Percentiles rank a stretch among this genome's conserved stretches.
phyloP scores from a whole-genome alignment of 2,113 vertebrate genomes.

The Athene noctua region DNA sequence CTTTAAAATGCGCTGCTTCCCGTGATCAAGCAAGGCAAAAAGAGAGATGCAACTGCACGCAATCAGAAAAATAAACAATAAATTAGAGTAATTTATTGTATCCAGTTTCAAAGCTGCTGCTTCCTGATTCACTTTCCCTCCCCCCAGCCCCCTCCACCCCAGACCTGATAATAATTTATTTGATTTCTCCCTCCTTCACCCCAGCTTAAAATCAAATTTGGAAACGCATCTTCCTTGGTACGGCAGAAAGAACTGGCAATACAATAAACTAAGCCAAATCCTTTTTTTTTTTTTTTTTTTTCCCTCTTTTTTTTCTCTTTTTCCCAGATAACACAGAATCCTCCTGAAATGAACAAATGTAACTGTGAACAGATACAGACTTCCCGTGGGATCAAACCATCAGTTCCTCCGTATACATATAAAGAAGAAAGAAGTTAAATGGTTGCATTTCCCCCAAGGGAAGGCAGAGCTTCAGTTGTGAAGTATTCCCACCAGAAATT shows the following conservation, averaged over 20 bases:
- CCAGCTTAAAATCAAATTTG: not conserved
- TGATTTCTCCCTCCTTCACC: not conserved
- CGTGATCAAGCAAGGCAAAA: not conserved
- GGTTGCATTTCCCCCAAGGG: not conserved
- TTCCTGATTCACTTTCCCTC: not conserved
- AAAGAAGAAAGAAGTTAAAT: slow-evolving; percentile 33
- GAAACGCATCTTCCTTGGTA: not conserved
- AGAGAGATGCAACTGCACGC: not conserved
- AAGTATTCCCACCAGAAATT: slow-evolving; percentile 36
- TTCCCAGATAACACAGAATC: not conserved
- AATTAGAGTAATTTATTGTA: not conserved
- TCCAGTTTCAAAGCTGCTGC: not conserved
- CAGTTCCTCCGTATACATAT: not conserved
- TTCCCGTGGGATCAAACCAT: slow-evolving; percentile 22
- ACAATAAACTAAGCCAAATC: not conserved
- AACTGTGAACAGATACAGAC: not conserved
- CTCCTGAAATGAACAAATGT: not conserved
- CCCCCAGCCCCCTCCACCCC: not conserved
- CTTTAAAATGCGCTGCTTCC: not conserved
- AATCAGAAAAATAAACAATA: not conserved
- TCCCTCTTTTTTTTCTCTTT: not conserved
- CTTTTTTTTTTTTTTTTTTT: not conserved
- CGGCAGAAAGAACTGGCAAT: not conserved
- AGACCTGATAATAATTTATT: not conserved
- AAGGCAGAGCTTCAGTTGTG: not conserved